phyloP scores from a whole-genome alignment of 2,113 vertebrate genomes.

The Paedocypris sp. region DNA sequence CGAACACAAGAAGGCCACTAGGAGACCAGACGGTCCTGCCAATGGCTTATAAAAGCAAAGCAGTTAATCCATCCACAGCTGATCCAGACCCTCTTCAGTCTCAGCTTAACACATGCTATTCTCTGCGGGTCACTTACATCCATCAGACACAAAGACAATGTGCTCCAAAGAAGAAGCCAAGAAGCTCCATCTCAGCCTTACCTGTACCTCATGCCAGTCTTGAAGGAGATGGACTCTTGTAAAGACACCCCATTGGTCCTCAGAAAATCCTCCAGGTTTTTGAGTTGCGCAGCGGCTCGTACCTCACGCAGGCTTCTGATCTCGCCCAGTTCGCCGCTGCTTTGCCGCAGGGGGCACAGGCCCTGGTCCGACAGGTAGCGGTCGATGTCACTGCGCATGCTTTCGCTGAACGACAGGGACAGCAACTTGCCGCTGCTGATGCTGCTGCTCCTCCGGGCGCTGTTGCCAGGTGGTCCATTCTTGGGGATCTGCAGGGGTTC shows the following conservation, averaged over 20 bases:
- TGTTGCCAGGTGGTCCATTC: slow-evolving; percentile 33
- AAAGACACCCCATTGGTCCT: slow-evolving; percentile 79
- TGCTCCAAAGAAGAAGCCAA: background rate
- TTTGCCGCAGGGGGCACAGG: slow-evolving; percentile 64
- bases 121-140: background rate
- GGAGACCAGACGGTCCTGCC: background rate
- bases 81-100: background rate
- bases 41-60: slow-evolving; percentile 22
- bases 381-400: slow-evolving; percentile 75
- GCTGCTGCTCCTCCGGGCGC: slow-evolving; percentile 50
- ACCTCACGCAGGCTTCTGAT: slow-evolving; percentile 74
- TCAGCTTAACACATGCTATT: slow-evolving; percentile 23
- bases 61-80: slow-evolving; percentile 27
- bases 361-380: slow-evolving; percentile 74
- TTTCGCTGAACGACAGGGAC: slow-evolving; percentile 82
- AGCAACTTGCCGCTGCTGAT: slow-evolving; percentile 63
- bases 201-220: slow-evolving; percentile 87
- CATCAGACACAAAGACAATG: background rate
- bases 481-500: slow-evolving; percentile 52
- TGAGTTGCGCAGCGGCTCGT: slow-evolving; percentile 73
- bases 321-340: slow-evolving; percentile 61
- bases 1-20: background rate
- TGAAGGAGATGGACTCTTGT: slow-evolving; percentile 62
- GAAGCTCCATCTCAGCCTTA: slow-evolving; percentile 47
- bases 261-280: slow-evolving; percentile 86